phyloP scores from a whole-genome alignment of 2,113 vertebrate species.

The Macquaria ambigua region DNA sequence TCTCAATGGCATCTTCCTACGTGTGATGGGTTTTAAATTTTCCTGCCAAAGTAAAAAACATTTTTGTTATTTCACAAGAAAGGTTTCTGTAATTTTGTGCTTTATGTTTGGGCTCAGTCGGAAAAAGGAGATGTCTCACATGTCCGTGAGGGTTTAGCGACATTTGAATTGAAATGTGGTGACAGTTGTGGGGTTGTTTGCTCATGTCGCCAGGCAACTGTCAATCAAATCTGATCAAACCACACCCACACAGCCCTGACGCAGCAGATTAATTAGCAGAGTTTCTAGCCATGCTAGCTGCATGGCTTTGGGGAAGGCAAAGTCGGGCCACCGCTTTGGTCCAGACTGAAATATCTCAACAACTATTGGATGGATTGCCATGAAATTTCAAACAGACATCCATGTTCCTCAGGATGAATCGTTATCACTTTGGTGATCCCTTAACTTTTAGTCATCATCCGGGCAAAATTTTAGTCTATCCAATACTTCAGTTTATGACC shows the following conservation, averaged over 20 bases:
- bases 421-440: neutral
- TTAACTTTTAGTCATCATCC: neutral
- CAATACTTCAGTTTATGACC: too few species aligned
- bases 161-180: neutral
- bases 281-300: neutral
- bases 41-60: neutral
- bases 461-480: too few species aligned
- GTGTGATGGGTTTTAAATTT: neutral
- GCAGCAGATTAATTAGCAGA: neutral
- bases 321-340: neutral
- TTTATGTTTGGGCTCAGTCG: neutral
- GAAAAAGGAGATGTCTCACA: neutral
- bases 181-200: neutral
- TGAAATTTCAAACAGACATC: neutral
- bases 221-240: constrained; percentile 9
- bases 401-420: neutral
- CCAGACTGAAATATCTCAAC: neutral
- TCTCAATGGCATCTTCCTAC: too few species aligned
- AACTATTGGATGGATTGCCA: too few species aligned
- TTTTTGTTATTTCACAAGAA: neutral
- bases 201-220: neutral
- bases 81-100: too few species aligned
- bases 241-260: neutral
- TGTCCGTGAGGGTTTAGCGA: neutral
- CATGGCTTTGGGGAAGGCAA: neutral